phyloP scores from a whole-genome alignment of 2,888 invertebrate genomes.

The Gibbula magus region DNA sequence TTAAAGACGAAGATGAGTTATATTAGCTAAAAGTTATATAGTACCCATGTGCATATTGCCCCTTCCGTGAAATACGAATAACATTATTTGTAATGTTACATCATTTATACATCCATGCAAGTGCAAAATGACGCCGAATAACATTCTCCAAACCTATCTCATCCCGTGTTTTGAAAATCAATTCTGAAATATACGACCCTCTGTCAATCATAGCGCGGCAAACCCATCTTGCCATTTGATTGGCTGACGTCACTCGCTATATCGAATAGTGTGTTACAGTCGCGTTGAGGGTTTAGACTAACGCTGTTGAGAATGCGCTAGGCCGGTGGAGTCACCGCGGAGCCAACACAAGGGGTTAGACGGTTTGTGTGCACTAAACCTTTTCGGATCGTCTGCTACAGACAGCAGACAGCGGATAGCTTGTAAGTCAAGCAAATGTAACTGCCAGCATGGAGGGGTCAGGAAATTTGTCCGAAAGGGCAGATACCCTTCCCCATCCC shows the following conservation, averaged over 20 bases:
- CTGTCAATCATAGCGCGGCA: neutral
- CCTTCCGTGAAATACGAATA: no score
- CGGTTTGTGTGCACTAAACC: neutral
- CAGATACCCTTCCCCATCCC: neutral
- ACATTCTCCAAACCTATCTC: no score
- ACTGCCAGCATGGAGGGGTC: neutral
- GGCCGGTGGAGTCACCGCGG: neutral
- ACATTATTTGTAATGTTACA: no score
- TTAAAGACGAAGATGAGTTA: no score
- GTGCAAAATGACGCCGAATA: no score
- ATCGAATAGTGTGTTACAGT: neutral
- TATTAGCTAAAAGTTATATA: no score
- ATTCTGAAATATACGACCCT: neutral
- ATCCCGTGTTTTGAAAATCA: neutral
- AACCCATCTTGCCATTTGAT: neutral
- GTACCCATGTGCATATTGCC: no score
- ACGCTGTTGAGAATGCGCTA: neutral
- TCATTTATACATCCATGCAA: no score
- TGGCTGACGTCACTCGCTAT: neutral
- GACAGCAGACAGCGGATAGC: neutral
- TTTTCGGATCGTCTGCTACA: neutral
- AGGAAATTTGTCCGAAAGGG: conserved; percentile 4
- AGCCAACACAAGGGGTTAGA: neutral
- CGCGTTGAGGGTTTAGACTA: neutral
- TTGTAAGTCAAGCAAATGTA: neutral